These are phyloP conservation scores for Elgaria multicarinata DNA, from an alignment of 2,113 vertebrate species.

Conservation along the genomic window DNA sequence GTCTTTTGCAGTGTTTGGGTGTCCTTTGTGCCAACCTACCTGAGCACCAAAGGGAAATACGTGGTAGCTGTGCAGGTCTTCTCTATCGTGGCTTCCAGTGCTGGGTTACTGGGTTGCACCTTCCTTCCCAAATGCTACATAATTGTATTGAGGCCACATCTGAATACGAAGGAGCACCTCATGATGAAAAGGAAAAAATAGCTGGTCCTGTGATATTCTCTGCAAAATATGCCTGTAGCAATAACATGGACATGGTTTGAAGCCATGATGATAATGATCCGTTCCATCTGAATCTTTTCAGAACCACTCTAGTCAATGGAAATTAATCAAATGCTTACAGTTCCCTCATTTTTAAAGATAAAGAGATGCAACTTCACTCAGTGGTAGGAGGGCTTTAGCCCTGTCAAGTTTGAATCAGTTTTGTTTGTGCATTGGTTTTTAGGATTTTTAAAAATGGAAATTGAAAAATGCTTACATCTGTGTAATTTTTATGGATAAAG, in stretches of 20 bases:
- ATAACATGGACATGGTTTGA: neutral
- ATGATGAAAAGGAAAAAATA: neutral
- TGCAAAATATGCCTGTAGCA: neutral
- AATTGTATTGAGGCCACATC: neutral
- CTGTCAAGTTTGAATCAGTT: too few relatives aligned
- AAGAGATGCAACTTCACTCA: too few relatives aligned
- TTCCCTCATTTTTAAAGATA: too few relatives aligned
- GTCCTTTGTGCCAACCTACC: neutral
- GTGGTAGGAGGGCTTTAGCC: too few relatives aligned
- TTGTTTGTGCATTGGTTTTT: too few relatives aligned
- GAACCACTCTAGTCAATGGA: too few relatives aligned
- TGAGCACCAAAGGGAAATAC: conserved; percentile 4
- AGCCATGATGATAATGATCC: too few relatives aligned
- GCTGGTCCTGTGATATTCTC: neutral
- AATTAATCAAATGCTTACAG: too few relatives aligned
- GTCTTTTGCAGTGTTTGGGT: conserved; percentile 4
- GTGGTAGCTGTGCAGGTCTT: conserved; percentile 12
- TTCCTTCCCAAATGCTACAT: conserved; percentile 13
- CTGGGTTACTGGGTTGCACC: neutral
- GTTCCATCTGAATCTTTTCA: too few relatives aligned
- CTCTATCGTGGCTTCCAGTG: conserved; percentile 3
- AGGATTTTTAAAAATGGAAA: too few relatives aligned
- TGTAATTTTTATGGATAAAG: too few relatives aligned
- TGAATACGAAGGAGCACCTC: conserved; percentile 14
- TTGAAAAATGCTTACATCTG: too few relatives aligned